Evolutionary conservation across 2,797 vertebrate genomes (phyloP).

Genomic region (Gobio occitaniae): DNA sequence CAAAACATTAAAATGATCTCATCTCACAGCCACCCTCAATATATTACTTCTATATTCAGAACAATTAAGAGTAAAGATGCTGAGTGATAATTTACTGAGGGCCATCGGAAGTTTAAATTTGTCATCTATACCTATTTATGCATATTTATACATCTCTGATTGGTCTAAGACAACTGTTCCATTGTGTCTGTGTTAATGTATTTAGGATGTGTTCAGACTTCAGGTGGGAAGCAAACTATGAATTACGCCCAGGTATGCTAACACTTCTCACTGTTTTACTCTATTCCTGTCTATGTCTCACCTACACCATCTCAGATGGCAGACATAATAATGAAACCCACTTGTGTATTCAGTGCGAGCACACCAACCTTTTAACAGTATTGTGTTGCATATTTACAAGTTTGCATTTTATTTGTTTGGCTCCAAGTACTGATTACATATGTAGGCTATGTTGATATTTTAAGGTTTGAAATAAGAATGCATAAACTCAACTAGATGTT

Average conservation of each 20-base stretch:
- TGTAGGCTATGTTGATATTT: neutral
- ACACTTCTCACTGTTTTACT: constrained; percentile 24
- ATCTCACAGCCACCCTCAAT: neutral
- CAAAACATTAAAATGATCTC: neutral
- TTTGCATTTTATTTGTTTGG: neutral
- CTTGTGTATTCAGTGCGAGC: neutral
- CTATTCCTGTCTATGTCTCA: constrained; percentile 37
- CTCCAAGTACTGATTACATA: neutral
- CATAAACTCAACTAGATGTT: neutral
- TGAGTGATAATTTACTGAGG: neutral
- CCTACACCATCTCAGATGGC: constrained; percentile 34
- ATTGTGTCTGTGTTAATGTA: neutral
- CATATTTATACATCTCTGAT: neutral
- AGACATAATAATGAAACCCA: constrained; percentile 1
- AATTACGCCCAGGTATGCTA: constrained; percentile 42
- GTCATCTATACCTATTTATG: neutral
- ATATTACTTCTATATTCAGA: neutral
- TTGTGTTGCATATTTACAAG: neutral
- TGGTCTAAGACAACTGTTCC: neutral
- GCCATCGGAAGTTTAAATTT: neutral
- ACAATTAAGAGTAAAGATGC: neutral
- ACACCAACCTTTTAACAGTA: neutral
- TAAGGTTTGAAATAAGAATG: neutral
- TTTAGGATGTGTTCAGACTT: neutral
- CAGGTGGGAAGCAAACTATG: constrained; percentile 16